A percentile compares a stretch with the other conserved stretches of the same genome.
Conservation (phyloP, 2,113 vertebrate species). For the Malurus alboscapulatus region DNA sequence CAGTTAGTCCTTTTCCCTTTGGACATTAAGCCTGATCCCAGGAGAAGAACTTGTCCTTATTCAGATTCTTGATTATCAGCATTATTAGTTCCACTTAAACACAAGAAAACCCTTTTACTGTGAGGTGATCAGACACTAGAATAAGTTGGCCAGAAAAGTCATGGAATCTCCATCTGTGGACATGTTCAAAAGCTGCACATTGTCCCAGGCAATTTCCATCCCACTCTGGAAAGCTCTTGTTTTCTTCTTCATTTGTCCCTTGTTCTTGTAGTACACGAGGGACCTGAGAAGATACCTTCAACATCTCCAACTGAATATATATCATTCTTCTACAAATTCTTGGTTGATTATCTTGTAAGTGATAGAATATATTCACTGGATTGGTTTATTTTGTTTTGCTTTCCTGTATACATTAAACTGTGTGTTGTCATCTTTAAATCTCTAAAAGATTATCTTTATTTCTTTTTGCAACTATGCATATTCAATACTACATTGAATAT, state of each 20-base stretch:
- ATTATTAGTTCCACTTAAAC: background rate
- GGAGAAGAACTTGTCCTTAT: background rate
- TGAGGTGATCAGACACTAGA: background rate
- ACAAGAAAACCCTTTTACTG: background rate
- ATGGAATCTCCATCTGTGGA: background rate
- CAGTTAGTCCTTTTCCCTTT: background rate
- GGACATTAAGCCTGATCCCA: background rate
- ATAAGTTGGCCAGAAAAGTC: background rate
- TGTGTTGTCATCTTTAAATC: background rate
- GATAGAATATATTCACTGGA: background rate
- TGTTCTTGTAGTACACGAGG: background rate
- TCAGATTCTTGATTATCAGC: background rate
- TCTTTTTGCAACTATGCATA: background rate
- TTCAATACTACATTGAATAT: background rate
- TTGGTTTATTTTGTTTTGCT: background rate
- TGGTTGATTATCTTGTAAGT: background rate
- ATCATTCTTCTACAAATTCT: background rate
- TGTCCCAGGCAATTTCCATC: background rate
- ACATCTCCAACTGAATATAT: background rate
- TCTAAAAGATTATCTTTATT: background rate
- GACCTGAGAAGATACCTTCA: constrained; percentile 31
- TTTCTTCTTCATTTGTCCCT: constrained; percentile 29
- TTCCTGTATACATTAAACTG: background rate
- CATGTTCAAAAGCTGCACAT: background rate
- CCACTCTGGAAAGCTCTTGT: background rate